These are phyloP conservation scores for Poeciliopsis occidentalis DNA, from an alignment of 2,113 vertebrate genomes.

Conservation along the genomic window DNA sequence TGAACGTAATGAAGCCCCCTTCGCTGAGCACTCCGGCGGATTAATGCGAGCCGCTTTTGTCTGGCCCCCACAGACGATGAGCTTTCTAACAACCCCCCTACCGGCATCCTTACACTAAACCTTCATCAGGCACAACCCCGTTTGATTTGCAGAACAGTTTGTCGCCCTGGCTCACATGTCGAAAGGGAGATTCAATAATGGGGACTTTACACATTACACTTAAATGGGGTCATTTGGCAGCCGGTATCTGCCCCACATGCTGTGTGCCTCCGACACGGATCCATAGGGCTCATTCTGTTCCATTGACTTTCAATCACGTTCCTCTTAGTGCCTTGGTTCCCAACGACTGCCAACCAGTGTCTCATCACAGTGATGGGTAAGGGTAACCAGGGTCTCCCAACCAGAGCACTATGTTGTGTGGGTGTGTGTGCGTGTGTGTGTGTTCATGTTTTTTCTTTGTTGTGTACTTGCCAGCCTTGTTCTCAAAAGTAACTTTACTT, in stretches of 20 bases:
- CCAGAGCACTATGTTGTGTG: constrained; percentile 33
- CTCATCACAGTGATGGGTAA: constrained; percentile 52
- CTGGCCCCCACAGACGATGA: constrained; percentile 22
- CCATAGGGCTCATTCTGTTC: constrained; percentile 65
- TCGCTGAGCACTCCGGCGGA: constrained; percentile 12
- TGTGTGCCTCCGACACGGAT: constrained; percentile 51
- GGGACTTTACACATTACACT: constrained; percentile 57
- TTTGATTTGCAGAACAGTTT: constrained; percentile 42
- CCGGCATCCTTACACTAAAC: constrained; percentile 21
- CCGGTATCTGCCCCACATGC: constrained; percentile 29
- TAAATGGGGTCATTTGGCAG: constrained; percentile 70
- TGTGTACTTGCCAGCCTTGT: constrained; percentile 22
- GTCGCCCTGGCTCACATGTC: constrained; percentile 27
- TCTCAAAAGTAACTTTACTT: constrained; percentile 24
- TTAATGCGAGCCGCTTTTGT: constrained; percentile 20
- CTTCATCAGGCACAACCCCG: constrained; percentile 34
- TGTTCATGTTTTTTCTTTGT: neutral
- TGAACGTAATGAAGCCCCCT: constrained; percentile 23
- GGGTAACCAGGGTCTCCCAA: constrained; percentile 46
- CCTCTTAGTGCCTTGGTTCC: constrained; percentile 39
- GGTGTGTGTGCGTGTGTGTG: too few relatives aligned
- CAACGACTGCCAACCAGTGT: constrained; percentile 41
- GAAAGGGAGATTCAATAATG: constrained; percentile 44
- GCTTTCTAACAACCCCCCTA: constrained; percentile 22
- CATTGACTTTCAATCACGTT: constrained; percentile 73